Evolutionary conservation across 2,888 invertebrate species (phyloP).

Genomic region (Gandaritis pyraliata): DNA sequence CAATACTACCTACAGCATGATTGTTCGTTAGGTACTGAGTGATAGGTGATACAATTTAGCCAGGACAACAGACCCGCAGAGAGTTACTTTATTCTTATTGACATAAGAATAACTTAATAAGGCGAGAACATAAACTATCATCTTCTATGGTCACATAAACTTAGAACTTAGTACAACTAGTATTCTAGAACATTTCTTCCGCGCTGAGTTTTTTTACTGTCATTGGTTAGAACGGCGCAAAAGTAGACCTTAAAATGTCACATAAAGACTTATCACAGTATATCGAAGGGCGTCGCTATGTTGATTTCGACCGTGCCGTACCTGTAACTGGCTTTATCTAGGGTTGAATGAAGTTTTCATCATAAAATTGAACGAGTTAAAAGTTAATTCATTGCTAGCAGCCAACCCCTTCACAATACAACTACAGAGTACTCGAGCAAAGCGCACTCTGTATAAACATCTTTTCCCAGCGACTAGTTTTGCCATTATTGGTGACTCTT

Average conservation of each 20-base stretch:
- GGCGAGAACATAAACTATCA: slow-evolving; percentile 2
- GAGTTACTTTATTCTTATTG: slow-evolving; percentile 1
- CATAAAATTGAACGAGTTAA: too few species aligned
- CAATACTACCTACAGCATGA: slow-evolving; percentile 45
- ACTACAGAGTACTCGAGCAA: background rate
- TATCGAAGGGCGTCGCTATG: too few species aligned
- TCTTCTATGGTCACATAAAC: background rate
- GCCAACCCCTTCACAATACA: too few species aligned
- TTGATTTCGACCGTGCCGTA: too few species aligned
- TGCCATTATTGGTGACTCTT: background rate
- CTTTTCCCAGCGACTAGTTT: too few species aligned
- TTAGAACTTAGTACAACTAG: slow-evolving; percentile 1
- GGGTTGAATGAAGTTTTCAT: too few species aligned
- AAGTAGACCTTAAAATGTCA: background rate
- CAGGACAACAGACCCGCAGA: slow-evolving; percentile 9
- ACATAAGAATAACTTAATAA: background rate
- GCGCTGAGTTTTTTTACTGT: background rate
- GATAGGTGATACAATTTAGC: slow-evolving; percentile 28
- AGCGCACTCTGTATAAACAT: background rate
- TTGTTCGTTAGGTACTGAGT: slow-evolving; percentile 54
- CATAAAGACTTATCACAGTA: background rate
- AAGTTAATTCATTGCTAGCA: too few species aligned
- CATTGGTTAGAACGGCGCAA: background rate
- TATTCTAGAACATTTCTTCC: background rate
- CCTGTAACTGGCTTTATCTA: too few species aligned